Conservation (phyloP, 1,140 invertebrate species). For the Trichomalopsis sarcophagae region DNA sequence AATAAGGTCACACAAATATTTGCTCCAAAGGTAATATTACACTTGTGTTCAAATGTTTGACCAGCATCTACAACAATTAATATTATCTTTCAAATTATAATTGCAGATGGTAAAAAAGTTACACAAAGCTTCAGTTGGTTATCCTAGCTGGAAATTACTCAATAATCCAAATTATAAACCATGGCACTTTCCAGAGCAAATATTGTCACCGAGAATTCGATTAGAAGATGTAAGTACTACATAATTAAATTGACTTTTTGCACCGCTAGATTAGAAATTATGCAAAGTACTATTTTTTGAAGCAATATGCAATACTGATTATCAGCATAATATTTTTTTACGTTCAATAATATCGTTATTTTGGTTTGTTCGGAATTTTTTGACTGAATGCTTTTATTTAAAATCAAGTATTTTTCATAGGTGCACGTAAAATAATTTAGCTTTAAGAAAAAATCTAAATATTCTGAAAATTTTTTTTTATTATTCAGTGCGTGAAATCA, state of each 20-base stretch:
- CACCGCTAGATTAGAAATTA: conserved; percentile 31
- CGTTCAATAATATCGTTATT: background rate
- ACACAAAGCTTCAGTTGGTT: conserved; percentile 86
- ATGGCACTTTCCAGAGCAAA: conserved; percentile 92
- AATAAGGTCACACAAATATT: conserved; percentile 92
- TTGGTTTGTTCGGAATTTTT: conserved; percentile 3
- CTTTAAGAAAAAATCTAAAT: conserved; percentile 22
- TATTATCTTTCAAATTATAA: background rate
- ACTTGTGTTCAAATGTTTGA: background rate
- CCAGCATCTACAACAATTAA: background rate
- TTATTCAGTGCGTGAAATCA: conserved; percentile 71
- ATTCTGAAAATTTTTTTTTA: conserved; percentile 28
- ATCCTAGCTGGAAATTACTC: conserved; percentile 86
- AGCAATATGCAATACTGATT: background rate
- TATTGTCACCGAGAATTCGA: conserved; percentile 80
- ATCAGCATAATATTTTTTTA: conserved; percentile 3
- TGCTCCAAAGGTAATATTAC: conserved; percentile 81
- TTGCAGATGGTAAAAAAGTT: conserved; percentile 83
- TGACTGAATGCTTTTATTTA: background rate
- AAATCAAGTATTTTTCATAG: background rate
- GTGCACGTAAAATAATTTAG: conserved; percentile 13
- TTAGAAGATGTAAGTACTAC: conserved; percentile 80
- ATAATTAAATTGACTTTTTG: conserved; percentile 39
- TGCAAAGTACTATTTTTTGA: background rate
- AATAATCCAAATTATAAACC: conserved; percentile 87